Percentiles rank a stretch among this genome's conserved stretches.
phyloP scores from a whole-genome alignment of 2,888 invertebrate genomes.

The Escarpia spicata region DNA sequence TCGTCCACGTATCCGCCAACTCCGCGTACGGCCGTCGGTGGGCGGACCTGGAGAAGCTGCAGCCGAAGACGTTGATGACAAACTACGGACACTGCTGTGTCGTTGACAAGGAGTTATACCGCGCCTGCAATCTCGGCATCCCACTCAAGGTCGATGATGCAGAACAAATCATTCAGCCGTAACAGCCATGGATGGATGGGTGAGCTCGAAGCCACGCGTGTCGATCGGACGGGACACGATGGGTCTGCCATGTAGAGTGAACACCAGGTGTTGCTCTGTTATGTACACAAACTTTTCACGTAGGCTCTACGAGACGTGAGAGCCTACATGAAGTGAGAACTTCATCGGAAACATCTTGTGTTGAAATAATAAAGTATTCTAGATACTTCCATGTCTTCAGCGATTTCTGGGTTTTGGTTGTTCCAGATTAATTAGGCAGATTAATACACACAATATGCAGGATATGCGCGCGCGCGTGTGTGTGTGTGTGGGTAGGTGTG shows the following conservation, averaged over 20 bases:
- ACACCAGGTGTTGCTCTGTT: not conserved
- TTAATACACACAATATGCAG: too few species aligned
- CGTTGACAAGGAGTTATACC: not conserved
- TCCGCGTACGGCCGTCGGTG: not conserved
- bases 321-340: not conserved
- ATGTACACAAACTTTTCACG: not conserved
- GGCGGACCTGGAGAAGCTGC: not conserved
- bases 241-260: not conserved
- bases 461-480: too few species aligned
- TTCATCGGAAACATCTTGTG: not conserved
- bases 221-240: not conserved
- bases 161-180: not conserved
- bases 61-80: not conserved
- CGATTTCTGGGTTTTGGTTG: too few species aligned
- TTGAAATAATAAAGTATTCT: too few species aligned
- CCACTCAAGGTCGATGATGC: not conserved
- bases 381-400: too few species aligned
- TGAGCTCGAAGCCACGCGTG: not conserved
- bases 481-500: too few species aligned
- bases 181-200: not conserved
- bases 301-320: not conserved
- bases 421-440: too few species aligned
- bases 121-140: not conserved
- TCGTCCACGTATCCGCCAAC: not conserved
- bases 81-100: not conserved